phyloP scores from a whole-genome alignment of 2,113 vertebrate species.

The Percina caprodes region DNA sequence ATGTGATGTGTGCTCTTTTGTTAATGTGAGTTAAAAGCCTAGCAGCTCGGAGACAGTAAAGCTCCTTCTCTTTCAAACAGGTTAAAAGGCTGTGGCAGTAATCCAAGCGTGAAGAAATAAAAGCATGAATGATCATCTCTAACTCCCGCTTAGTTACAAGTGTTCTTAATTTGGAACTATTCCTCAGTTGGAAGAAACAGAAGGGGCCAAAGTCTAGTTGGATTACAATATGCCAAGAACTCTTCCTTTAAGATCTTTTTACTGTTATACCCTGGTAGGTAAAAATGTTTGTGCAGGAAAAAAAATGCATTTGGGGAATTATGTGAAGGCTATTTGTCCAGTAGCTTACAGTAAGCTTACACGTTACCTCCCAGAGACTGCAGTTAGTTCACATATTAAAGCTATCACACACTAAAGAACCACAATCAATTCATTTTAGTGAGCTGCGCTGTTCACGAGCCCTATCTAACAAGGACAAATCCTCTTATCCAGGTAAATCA shows the following conservation, averaged over 20 bases:
- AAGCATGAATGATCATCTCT: too few species aligned
- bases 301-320: not conserved
- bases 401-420: not conserved
- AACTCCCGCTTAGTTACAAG: too few species aligned
- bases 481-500: conserved; percentile 41
- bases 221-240: not conserved
- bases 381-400: not conserved
- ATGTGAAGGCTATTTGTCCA: not conserved
- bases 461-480: conserved; percentile 32
- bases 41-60: too few species aligned
- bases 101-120: too few species aligned
- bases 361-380: not conserved
- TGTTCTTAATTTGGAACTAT: too few species aligned
- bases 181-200: too few species aligned
- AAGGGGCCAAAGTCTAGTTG: too few species aligned
- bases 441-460: not conserved
- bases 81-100: too few species aligned
- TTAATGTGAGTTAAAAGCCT: too few species aligned
- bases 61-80: too few species aligned
- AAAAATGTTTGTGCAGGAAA: not conserved
- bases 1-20: too few species aligned
- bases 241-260: not conserved
- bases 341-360: not conserved
- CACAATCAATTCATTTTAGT: conserved; percentile 26
- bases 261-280: not conserved